Conservation (phyloP, 1,140 invertebrate species). For the Cydia pomonella region DNA sequence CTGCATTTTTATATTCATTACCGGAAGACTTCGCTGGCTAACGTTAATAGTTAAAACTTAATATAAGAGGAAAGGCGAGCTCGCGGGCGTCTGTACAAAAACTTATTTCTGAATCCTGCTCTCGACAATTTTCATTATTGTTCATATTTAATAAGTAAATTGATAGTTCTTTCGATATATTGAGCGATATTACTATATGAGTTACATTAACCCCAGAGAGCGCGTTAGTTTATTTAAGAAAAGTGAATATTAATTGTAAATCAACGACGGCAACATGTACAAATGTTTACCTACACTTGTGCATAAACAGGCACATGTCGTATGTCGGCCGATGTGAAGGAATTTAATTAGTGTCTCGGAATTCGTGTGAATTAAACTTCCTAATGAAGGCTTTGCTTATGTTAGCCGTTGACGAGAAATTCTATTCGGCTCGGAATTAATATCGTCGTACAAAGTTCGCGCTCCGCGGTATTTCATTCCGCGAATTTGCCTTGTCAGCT, state of each 20-base stretch:
- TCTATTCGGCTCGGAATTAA: slow-evolving; percentile 37
- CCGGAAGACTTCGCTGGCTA: not conserved
- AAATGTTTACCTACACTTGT: not conserved
- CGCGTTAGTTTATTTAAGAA: too few species aligned
- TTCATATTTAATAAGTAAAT: too few species aligned
- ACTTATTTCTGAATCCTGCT: not conserved
- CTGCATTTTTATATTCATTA: not conserved
- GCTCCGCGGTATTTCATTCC: slow-evolving; percentile 42
- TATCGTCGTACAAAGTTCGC: slow-evolving; percentile 38
- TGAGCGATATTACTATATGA: too few species aligned
- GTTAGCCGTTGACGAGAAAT: slow-evolving; percentile 39
- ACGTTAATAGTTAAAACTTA: not conserved
- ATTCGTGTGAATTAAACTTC: slow-evolving; percentile 52
- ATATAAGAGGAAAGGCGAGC: not conserved
- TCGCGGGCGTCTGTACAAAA: not conserved
- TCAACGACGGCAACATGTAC: not conserved
- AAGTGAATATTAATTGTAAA: not conserved
- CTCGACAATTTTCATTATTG: not conserved
- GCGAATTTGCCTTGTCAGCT: slow-evolving; percentile 43
- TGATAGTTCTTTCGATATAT: too few species aligned
- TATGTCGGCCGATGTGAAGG: slow-evolving; percentile 39
- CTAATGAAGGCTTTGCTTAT: slow-evolving; percentile 43
- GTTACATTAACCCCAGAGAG: too few species aligned
- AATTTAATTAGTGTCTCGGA: slow-evolving; percentile 62
- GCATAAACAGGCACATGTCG: not conserved